Evolutionary conservation across 2,888 invertebrate species (phyloP), one percentile per base, ranked within the genome.

Genomic region (Odontomyia ornata): DNA sequence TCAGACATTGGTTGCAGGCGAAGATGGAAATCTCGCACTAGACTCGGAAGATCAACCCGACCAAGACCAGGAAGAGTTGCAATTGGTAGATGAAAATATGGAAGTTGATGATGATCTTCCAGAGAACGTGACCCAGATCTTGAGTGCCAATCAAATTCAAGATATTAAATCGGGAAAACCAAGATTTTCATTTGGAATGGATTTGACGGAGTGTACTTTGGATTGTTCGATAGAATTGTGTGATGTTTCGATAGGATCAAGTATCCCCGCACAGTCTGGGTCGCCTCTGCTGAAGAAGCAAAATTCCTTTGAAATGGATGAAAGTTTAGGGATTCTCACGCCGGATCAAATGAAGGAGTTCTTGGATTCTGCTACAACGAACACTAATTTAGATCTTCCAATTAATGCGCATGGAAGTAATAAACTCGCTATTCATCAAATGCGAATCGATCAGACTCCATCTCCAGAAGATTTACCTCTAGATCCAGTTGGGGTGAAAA

Each of bases 341-440:
- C 95, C 95, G 0, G 95, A 95, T 87, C 95, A 95, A 86, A 95
- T 96, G 94, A 93, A 93, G 81, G 91, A 91, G 80, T 89, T 92
- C 81, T 86, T 92, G 81, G 90, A 90, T 77, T 91, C 91, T 43
- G 89, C 89, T 77, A 88, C 89, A 79, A 90, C 90, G 79, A 88
- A 89, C 80, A 90, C 89, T 82, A 91, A 91, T 82, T 88, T 89
- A 76, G 87, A 88, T 60, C 87, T 91, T 83, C 90, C 89, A 71
- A 69, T 83, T 21, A 88, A 88, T 21, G 88, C 88, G 71, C 89
- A 90, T 83, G 88, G 77, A 88, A 88, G 81, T 86, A 82, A 25
- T 83, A 89, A 84, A 76, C 79, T 83, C 75, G 79, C 81, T 0
- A 79, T 83, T n/a, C 84, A 85, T 78, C 85, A 86, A 57, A 82